Evolutionary conservation across 2,797 vertebrate species (phyloP).

Genomic region (Rhynchonycteris naso): DNA sequence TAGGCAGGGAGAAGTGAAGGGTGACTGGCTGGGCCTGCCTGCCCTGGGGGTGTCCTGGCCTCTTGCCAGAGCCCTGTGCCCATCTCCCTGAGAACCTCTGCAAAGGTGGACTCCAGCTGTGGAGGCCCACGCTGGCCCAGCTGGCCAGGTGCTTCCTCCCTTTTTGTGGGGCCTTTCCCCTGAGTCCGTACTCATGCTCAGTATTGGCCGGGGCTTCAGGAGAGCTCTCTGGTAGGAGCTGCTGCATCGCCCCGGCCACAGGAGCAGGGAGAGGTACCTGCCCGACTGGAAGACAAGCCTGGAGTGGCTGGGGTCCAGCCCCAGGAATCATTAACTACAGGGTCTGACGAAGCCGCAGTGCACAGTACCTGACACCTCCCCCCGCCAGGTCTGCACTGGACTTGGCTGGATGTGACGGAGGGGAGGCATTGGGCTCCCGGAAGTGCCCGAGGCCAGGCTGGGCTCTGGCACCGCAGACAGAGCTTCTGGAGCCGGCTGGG

Average conservation of each 20-base stretch:
- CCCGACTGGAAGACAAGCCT: constrained; percentile 24
- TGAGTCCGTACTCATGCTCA: not conserved
- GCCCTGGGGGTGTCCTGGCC: not conserved
- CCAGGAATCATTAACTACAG: not conserved
- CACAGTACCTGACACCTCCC: not conserved
- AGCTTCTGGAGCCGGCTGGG: not conserved
- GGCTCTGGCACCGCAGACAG: not conserved
- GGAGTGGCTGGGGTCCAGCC: constrained; percentile 29
- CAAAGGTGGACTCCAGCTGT: not conserved
- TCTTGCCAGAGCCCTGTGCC: not conserved
- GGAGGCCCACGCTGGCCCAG: not conserved
- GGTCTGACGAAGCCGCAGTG: not conserved
- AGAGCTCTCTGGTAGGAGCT: not conserved
- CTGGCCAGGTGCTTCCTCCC: not conserved
- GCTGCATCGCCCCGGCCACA: not conserved
- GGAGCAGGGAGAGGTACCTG: not conserved
- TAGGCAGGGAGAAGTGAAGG: not conserved
- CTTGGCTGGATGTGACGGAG: not conserved
- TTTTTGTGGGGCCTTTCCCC: not conserved
- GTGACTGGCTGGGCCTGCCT: not conserved
- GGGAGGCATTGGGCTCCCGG: not conserved
- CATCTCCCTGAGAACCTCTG: not conserved
- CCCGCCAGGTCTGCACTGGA: not conserved
- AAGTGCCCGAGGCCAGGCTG: constrained; percentile 12
- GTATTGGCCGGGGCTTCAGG: not conserved